Conservation (phyloP, 2,888 invertebrate species). For the Pollenia angustigena region DNA sequence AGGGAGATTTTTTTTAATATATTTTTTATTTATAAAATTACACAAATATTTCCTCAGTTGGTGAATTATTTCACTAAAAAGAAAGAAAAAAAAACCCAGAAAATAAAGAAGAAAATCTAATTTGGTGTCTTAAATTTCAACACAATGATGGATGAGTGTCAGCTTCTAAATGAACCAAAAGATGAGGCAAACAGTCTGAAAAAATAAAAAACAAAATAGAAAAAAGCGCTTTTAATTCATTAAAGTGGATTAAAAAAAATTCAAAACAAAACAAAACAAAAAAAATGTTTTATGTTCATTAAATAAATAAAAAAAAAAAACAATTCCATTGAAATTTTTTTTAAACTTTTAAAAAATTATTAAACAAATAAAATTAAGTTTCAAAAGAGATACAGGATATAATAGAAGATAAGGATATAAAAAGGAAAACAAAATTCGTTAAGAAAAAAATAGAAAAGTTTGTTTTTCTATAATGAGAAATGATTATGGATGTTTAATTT, state of each 20-base stretch:
- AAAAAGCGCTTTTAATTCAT: slow-evolving; percentile 70
- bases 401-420: slow-evolving; percentile 25
- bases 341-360: slow-evolving; percentile 31
- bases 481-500: slow-evolving; percentile 69
- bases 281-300: slow-evolving; percentile 64
- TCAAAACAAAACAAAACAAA: slow-evolving; percentile 55
- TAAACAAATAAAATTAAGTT: slow-evolving; percentile 70
- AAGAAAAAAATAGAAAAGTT: slow-evolving; percentile 39
- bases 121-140: slow-evolving; percentile 71
- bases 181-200: slow-evolving; percentile 35
- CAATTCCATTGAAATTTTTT: slow-evolving; percentile 11
- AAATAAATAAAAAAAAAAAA: slow-evolving; percentile 61
- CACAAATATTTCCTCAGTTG: slow-evolving; percentile 44
- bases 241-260: slow-evolving; percentile 70
- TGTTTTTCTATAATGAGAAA: slow-evolving; percentile 68
- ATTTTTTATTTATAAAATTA: slow-evolving; percentile 51
- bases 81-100: slow-evolving; percentile 1
- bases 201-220: slow-evolving; percentile 11
- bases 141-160: slow-evolving; percentile 73
- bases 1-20: slow-evolving; percentile 58
- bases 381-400: slow-evolving; percentile 56
- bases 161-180: slow-evolving; percentile 66
- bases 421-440: slow-evolving; percentile 20
- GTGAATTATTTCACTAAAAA: slow-evolving; percentile 21
- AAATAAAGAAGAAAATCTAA: slow-evolving; percentile 68